Percentiles rank a stretch among this genome's conserved stretches.
Evolutionary conservation across 1,140 invertebrate species (phyloP).

Genomic region (Araneus ventricosus): DNA sequence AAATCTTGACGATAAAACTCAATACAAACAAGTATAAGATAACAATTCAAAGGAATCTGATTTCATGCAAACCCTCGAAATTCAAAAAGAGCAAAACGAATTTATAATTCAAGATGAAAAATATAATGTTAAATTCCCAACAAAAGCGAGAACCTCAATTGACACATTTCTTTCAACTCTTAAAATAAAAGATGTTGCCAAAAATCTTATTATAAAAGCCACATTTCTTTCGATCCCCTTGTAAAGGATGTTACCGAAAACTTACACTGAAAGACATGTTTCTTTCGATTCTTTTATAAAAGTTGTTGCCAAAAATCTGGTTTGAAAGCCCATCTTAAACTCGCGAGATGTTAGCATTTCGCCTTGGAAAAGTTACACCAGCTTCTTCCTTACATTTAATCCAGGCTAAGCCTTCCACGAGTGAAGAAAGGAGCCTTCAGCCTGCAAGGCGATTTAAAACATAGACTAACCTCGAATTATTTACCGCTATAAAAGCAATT

Average conservation of each 20-base stretch:
- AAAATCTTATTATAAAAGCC: no score
- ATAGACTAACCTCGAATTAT: background rate
- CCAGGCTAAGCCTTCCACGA: background rate
- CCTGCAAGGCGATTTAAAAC: background rate
- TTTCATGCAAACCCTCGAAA: no score
- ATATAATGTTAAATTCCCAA: background rate
- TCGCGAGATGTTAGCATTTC: background rate
- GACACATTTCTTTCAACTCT: no score
- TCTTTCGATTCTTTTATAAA: background rate
- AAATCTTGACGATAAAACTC: no score
- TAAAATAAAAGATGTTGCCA: no score
- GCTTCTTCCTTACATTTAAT: background rate
- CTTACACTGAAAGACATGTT: background rate
- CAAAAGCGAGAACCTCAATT: background rate
- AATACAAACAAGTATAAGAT: no score
- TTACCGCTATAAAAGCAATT: conserved; percentile 50
- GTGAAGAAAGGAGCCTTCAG: background rate
- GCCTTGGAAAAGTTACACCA: background rate
- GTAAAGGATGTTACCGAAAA: no score
- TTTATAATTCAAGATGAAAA: background rate
- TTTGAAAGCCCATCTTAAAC: background rate
- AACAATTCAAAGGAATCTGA: no score
- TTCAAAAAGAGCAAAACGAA: background rate
- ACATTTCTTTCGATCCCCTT: no score
- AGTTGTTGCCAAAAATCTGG: background rate